Evolutionary conservation across 2,113 vertebrate genomes (phyloP).

Genomic region (Carettochelys insculpta): DNA sequence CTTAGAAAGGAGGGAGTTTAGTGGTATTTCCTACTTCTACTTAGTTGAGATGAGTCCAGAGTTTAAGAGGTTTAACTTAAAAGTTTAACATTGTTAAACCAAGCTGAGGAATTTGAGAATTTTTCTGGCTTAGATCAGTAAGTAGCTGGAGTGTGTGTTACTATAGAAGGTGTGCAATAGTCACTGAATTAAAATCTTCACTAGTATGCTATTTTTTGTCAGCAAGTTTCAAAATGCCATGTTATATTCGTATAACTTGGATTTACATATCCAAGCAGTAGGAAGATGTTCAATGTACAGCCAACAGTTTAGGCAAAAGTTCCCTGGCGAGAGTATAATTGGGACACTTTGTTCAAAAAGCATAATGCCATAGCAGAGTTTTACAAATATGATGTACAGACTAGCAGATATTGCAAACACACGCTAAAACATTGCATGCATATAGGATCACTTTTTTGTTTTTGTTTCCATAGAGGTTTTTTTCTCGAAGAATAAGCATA

Average conservation of each 20-base stretch:
- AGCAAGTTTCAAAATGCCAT: not conserved
- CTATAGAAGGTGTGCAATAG: not conserved
- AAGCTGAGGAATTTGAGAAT: not conserved
- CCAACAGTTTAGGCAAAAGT: fast-evolving
- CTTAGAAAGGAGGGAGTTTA: not conserved
- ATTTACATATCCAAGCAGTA: not conserved
- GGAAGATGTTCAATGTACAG: not conserved
- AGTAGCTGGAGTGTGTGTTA: not conserved
- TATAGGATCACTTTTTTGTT: not conserved
- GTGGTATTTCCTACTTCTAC: not conserved
- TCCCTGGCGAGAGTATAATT: fast-evolving
- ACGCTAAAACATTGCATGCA: not conserved
- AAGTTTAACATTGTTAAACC: not conserved
- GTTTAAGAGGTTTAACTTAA: not conserved
- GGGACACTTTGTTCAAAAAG: fast-evolving
- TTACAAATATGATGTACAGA: fast-evolving
- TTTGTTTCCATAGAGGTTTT: not conserved
- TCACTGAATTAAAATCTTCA: not conserved
- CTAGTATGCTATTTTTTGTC: not conserved
- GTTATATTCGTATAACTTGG: not conserved
- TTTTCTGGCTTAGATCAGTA: not conserved
- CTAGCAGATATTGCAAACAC: not conserved
- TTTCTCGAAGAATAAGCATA: not conserved
- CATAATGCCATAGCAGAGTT: fast-evolving
- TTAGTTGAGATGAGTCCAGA: not conserved